Percentiles rank a stretch among this genome's conserved stretches.
Evolutionary conservation across 2,113 vertebrate genomes (phyloP).

Genomic region (Ictalurus punctatus): DNA sequence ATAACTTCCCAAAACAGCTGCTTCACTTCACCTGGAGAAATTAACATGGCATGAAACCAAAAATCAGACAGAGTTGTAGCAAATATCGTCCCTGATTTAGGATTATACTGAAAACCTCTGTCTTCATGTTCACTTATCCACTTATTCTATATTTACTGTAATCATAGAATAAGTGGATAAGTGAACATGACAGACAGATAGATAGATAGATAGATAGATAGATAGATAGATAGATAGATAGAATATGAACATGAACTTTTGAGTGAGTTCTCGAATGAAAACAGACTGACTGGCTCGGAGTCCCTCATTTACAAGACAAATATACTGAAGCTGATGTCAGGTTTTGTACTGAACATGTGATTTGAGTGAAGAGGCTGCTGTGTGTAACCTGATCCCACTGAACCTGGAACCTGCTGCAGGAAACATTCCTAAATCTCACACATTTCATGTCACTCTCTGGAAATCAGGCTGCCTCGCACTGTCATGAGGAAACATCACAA

Average conservation of each 20-base stretch:
- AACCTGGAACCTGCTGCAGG: background rate
- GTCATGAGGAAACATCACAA: background rate
- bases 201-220: background rate
- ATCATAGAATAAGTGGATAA: no score
- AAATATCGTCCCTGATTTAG: background rate
- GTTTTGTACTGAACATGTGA: slow-evolving; percentile 11
- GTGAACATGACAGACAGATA: background rate
- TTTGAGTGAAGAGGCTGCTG: slow-evolving; percentile 16
- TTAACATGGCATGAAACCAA: background rate
- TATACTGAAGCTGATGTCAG: background rate
- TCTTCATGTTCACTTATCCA: background rate
- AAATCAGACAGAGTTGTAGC: background rate
- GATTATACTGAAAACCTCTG: background rate
- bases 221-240: background rate
- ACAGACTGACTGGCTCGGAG: background rate
- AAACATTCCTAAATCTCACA: background rate
- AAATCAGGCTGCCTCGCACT: background rate
- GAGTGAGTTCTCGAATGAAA: background rate
- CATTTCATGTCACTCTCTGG: background rate
- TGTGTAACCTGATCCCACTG: slow-evolving; percentile 2
- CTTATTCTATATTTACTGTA: background rate
- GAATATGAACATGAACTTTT: background rate
- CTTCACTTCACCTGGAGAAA: background rate
- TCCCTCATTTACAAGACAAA: slow-evolving; percentile 34
- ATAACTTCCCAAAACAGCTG: background rate